phyloP scores from a whole-genome alignment of 2,888 invertebrate species.

The Standfussiana lucernea region DNA sequence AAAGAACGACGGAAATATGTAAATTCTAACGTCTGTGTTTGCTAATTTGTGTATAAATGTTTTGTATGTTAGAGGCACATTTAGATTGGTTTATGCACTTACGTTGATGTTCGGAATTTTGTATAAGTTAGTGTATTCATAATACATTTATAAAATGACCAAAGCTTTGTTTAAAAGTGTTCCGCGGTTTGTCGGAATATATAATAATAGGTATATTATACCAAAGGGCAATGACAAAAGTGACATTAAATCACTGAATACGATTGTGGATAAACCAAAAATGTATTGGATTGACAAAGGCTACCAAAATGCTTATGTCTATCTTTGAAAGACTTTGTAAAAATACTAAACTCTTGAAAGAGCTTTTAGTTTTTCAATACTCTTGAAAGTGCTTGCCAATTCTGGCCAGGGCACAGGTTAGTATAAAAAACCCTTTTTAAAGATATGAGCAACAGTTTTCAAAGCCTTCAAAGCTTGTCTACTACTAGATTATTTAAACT shows the following conservation, averaged over 20 bases:
- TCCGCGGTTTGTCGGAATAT: neutral
- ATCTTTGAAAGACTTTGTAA: neutral
- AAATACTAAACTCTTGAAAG: neutral
- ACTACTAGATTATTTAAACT: neutral
- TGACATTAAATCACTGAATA: neutral
- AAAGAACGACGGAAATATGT: constrained; percentile 63
- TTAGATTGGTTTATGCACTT: constrained; percentile 54
- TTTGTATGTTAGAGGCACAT: constrained; percentile 28
- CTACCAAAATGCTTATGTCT: neutral
- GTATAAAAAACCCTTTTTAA: neutral
- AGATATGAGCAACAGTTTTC: neutral
- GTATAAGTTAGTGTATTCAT: constrained; percentile 1
- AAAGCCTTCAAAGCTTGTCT: neutral
- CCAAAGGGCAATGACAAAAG: neutral
- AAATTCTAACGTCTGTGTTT: constrained; percentile 39
- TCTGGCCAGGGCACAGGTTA: neutral
- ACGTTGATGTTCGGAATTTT: constrained; percentile 22
- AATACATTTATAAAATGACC: neutral
- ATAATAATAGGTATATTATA: neutral
- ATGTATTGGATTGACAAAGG: neutral
- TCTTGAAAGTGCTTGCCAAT: neutral
- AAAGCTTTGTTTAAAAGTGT: constrained; percentile 16
- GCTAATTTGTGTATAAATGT: constrained; percentile 65
- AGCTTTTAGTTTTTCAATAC: neutral
- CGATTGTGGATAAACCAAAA: neutral